phyloP scores from a whole-genome alignment of 2,113 vertebrate genomes.

The Tiliqua scincoides region DNA sequence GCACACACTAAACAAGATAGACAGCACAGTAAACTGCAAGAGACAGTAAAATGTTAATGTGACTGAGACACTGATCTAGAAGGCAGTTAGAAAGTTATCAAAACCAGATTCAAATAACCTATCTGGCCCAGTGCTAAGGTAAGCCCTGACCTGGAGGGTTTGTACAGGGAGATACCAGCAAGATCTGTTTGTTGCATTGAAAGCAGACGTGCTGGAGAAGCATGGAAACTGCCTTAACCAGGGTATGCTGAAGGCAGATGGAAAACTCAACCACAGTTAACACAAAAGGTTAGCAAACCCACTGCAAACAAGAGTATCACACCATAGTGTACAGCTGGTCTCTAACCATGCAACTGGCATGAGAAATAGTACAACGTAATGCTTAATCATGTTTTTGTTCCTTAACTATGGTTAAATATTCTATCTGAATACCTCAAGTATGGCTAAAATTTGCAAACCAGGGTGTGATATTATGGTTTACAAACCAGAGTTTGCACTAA shows the following conservation, averaged over 20 bases:
- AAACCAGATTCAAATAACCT: not conserved
- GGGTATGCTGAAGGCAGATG: not conserved
- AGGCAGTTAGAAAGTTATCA: not conserved
- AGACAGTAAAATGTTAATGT: not conserved
- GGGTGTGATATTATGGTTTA: too few relatives aligned
- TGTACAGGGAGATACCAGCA: not conserved
- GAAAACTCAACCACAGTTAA: not conserved
- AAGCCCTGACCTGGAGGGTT: not conserved
- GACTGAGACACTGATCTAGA: slow-evolving; percentile 20
- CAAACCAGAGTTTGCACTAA: too few relatives aligned
- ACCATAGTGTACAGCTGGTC: slow-evolving; percentile 27
- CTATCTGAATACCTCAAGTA: too few relatives aligned
- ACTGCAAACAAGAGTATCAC: too few relatives aligned
- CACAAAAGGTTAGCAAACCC: not conserved
- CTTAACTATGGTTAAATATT: too few relatives aligned
- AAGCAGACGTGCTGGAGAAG: not conserved
- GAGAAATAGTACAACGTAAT: too few relatives aligned
- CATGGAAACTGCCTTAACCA: not conserved
- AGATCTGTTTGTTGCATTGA: not conserved
- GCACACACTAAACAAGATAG: slow-evolving; percentile 13
- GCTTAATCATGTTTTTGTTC: too few relatives aligned
- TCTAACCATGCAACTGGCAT: too few relatives aligned
- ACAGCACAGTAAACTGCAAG: slow-evolving; percentile 6
- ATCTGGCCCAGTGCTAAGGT: not conserved
- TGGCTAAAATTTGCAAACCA: too few relatives aligned